A percentile compares a stretch with the other conserved stretches of the same genome.
phyloP scores from a whole-genome alignment of 2,797 vertebrate species.

The Distichodus sexfasciatus region DNA sequence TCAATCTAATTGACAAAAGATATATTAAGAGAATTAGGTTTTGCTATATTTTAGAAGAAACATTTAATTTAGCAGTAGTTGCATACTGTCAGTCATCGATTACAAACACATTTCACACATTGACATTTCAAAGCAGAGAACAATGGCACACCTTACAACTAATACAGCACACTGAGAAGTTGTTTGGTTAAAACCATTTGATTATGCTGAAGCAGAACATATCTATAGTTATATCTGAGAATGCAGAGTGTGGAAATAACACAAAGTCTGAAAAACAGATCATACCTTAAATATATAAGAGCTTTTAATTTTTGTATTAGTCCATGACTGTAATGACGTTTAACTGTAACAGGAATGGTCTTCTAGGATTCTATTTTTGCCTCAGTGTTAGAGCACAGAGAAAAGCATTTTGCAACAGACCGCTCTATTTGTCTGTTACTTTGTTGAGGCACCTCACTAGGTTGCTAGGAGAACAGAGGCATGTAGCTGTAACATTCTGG shows the following conservation, averaged over 20 bases:
- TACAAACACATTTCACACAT: no score
- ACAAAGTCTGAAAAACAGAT: no score
- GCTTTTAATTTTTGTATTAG: no score
- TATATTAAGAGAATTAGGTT: neutral
- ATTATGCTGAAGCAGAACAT: neutral
- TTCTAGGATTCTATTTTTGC: no score
- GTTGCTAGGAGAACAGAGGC: slow-evolving; percentile 54
- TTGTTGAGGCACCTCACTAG: slow-evolving; percentile 23
- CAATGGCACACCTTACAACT: neutral
- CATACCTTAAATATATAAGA: no score
- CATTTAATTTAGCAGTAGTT: no score
- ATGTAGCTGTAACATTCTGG: slow-evolving; percentile 16
- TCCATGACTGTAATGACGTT: no score
- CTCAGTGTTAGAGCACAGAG: neutral
- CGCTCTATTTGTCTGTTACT: neutral
- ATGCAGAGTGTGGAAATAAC: no score
- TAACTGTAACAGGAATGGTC: no score
- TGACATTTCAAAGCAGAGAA: neutral
- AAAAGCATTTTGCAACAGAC: neutral
- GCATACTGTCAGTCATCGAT: no score
- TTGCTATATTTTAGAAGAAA: neutral
- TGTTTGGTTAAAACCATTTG: neutral
- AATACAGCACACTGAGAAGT: neutral
- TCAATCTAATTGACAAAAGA: neutral
- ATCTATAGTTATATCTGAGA: no score